Evolutionary conservation across 1,140 invertebrate genomes (phyloP), one percentile per base, ranked within the genome.

Genomic region (Calosoma granatense): DNA sequence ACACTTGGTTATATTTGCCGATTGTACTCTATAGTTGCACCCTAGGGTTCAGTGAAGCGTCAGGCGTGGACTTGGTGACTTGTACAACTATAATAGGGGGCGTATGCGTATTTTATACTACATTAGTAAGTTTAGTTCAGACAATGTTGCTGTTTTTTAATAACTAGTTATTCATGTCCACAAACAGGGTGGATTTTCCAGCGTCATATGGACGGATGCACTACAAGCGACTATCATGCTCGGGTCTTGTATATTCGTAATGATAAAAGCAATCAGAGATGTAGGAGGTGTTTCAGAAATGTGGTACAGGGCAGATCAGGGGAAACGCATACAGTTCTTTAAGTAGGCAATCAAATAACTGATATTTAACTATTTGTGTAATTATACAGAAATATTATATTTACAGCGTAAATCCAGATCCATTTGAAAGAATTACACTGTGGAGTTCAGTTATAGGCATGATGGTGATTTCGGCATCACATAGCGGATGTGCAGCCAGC

Each of bases 401-500:
- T 51, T 56, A 53, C 59, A 91, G 87, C 59, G 81, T 83, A 61
- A 80, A 85, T 69, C 77, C 81, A 15, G 84, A 85, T 71, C 89
- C 88, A 12, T 77, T 82, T 1, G 80, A 82, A 0, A 77, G 90
- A 17, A 89, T 93, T 65, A 87, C 88, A 1, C 75, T 91, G 11
- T 92, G 90, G 89, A 81, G 82, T 4, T 72, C 92, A 2, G 73
- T 85, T 0, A 67, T 94, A 30, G 92, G 91, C 0, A 88, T 87
- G 1, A 78, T 83, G 20, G 75, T 90, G 60, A 90, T 88, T 60
- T 92, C 87, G 86, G 72, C 90, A 1, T 80, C 86, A 62, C 67
- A 73, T 0, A 88, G 87, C 62, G 84, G 83, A 0, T 82, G 90
- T 3, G 90, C 88, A 66, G 90, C 92, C 64, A 36, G 26, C n/a